Evolutionary conservation across 2,888 invertebrate species (phyloP), one percentile per base, ranked within the genome.

Genomic region (Carcina quercana): DNA sequence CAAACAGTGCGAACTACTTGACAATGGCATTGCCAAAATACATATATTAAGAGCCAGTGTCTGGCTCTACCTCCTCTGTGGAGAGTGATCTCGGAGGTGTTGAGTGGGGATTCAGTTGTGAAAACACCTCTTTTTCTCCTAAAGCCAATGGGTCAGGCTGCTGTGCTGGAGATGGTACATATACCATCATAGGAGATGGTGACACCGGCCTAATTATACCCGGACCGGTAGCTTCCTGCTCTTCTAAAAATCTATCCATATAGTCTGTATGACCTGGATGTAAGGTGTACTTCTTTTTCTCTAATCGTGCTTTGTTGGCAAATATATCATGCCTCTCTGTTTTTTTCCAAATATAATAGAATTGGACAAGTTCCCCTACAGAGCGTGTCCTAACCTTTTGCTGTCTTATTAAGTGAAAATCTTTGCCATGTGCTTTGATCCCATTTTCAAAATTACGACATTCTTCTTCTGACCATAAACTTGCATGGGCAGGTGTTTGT

Each of bases 341-440:
- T 76, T 98, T 98, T 78, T 99, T 99, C 99, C 99, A 99, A 33
- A 97, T 87, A 56, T 94, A 94, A 72, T 94, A 94, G 82, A 98
- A 99, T 65, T 98, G 96, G 8, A 98, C 97, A 40, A 99, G 84
- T 74, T 99, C 98, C 17, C 97, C 96, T 25, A 98, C 97, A 5
- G 96, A 95, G 49, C 98, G 87, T 35, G 97, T 97, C 52, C 94
- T 87, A 27, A 98, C 97, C 87, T 96, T 97, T 61, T 95, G 91
- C 62, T 95, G 94, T 56, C 96, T 93, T 60, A 98, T 98, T 43
- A 92, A 86, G 66, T 95, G 93, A 69, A 99, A 99, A 75, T 98
- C 96, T 83, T 99, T 99, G 15, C 98, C 98, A 59, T 94, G 96
- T 36, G 90, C 89, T 59, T 96, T 89, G 5, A 99, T 87, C 21